A percentile compares a stretch with the other conserved stretches of the same genome.
These are phyloP conservation scores for Hirtodrosophila alboralis DNA, from an alignment of 2,888 invertebrate species.

Conservation along the genomic window DNA sequence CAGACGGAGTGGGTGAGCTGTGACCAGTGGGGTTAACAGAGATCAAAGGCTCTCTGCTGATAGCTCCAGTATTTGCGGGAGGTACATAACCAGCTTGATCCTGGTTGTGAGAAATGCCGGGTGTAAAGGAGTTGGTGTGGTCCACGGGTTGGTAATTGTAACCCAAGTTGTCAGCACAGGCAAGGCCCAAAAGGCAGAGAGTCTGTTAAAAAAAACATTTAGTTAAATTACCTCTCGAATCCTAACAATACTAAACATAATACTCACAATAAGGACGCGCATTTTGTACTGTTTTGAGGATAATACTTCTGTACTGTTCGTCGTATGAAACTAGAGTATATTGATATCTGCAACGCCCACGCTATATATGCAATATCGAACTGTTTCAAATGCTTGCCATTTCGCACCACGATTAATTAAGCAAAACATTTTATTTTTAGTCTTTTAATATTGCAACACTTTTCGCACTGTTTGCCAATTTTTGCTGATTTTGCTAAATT, in stretches of 20 bases:
- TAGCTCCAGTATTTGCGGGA: slow-evolving; percentile 7
- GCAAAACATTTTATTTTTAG: slow-evolving; percentile 25
- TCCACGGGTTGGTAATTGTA: slow-evolving; percentile 74
- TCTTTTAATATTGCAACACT: slow-evolving; percentile 51
- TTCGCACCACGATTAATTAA: slow-evolving; percentile 42
- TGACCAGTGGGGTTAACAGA: slow-evolving; percentile 1
- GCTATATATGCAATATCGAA: slow-evolving; percentile 56
- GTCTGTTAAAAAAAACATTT: slow-evolving; percentile 25
- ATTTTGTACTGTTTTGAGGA: slow-evolving; percentile 47
- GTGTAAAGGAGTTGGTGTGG: slow-evolving; percentile 44
- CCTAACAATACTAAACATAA: slow-evolving; percentile 55
- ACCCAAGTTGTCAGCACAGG: slow-evolving; percentile 62
- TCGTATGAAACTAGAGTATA: slow-evolving; percentile 55
- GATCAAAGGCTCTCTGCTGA: slow-evolving; percentile 16
- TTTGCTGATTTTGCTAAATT: background rate
- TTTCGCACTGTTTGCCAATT: slow-evolving; percentile 37
- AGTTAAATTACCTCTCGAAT: background rate
- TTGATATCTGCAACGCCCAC: slow-evolving; percentile 49
- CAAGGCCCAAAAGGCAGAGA: slow-evolving; percentile 64
- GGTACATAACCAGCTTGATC: slow-evolving; percentile 41
- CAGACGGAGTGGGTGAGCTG: background rate
- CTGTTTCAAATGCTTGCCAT: slow-evolving; percentile 10
- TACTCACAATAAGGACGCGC: slow-evolving; percentile 73
- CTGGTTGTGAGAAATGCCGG: slow-evolving; percentile 29
- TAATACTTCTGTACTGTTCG: slow-evolving; percentile 50